These are phyloP conservation scores for Amazona vittata DNA, from an alignment of 2,113 vertebrate species.

Conservation along the genomic window DNA sequence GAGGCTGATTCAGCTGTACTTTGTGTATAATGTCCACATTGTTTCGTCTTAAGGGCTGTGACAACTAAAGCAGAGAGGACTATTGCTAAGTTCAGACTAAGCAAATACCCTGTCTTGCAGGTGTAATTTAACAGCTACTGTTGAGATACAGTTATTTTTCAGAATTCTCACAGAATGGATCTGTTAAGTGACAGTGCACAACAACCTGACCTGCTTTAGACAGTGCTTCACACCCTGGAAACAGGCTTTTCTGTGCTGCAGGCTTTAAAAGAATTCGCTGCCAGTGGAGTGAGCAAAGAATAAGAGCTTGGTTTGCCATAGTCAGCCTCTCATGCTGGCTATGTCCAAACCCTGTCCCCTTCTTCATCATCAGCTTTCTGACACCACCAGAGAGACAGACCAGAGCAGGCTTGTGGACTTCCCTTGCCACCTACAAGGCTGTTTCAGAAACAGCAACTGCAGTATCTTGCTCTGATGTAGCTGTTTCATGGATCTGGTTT, in stretches of 20 bases:
- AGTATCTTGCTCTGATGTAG: background rate
- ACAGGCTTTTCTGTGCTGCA: background rate
- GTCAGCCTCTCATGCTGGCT: background rate
- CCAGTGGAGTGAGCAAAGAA: background rate
- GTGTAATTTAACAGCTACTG: constrained; percentile 20
- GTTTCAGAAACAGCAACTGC: background rate
- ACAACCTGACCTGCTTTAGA: background rate
- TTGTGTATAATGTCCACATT: background rate
- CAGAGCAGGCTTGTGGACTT: background rate
- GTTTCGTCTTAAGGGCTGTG: constrained; percentile 25
- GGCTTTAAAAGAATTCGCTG: background rate
- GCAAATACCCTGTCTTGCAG: background rate
- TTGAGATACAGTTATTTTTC: constrained; percentile 26
- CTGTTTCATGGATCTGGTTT: background rate
- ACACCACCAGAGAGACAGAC: background rate
- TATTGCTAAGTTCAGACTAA: constrained; percentile 10
- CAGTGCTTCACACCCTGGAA: background rate
- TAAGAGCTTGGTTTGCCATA: background rate
- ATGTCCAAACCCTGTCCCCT: background rate
- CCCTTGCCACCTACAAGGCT: background rate
- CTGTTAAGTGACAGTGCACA: background rate
- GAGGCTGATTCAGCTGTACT: constrained; percentile 50
- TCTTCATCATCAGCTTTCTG: background rate
- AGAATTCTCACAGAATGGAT: background rate
- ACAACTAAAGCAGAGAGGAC: constrained; percentile 38